Percentiles rank a stretch among this genome's conserved stretches.
These are phyloP conservation scores for Hydrochoerus hydrochaeris DNA, from an alignment of 2,113 vertebrate species.

Conservation along the genomic window DNA sequence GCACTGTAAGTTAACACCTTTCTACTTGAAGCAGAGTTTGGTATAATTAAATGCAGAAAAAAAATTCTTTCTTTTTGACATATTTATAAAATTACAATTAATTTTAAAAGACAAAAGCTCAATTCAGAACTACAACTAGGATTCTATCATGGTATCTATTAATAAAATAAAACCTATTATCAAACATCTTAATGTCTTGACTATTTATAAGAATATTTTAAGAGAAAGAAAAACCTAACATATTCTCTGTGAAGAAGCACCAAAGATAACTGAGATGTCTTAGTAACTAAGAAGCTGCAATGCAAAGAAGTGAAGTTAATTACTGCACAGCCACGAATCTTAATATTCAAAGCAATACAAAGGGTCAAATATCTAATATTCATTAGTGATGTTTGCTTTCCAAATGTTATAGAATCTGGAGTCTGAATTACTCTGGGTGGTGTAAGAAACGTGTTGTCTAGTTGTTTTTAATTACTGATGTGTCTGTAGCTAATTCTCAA, in stretches of 20 bases:
- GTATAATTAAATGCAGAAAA: slow-evolving; percentile 41
- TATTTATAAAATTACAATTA: slow-evolving; percentile 38
- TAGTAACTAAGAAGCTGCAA: slow-evolving; percentile 33
- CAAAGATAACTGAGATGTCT: neutral
- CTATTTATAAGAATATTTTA: slow-evolving; percentile 18
- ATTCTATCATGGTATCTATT: neutral
- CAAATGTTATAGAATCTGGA: slow-evolving; percentile 55
- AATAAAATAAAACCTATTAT: slow-evolving; percentile 41
- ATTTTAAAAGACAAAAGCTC: slow-evolving; percentile 51
- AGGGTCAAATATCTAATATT: slow-evolving; percentile 46
- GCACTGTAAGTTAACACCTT: neutral
- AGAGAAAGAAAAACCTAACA: slow-evolving; percentile 16
- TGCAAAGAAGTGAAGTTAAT: slow-evolving; percentile 40
- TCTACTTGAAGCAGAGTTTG: neutral
- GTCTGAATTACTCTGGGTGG: slow-evolving; percentile 51
- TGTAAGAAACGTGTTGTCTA: slow-evolving; percentile 50
- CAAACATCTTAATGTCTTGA: slow-evolving; percentile 40
- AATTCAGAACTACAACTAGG: neutral
- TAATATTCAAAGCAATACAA: slow-evolving; percentile 58
- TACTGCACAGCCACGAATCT: neutral
- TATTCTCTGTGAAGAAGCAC: slow-evolving; percentile 1
- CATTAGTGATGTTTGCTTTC: slow-evolving; percentile 32
- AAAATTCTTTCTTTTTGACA: neutral
- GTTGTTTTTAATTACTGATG: slow-evolving; percentile 46
- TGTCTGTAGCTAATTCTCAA: slow-evolving; percentile 30